These are phyloP conservation scores for Caenorhabditis uteleia DNA, from an alignment of 2,888 invertebrate genomes.

Conservation along the genomic window DNA sequence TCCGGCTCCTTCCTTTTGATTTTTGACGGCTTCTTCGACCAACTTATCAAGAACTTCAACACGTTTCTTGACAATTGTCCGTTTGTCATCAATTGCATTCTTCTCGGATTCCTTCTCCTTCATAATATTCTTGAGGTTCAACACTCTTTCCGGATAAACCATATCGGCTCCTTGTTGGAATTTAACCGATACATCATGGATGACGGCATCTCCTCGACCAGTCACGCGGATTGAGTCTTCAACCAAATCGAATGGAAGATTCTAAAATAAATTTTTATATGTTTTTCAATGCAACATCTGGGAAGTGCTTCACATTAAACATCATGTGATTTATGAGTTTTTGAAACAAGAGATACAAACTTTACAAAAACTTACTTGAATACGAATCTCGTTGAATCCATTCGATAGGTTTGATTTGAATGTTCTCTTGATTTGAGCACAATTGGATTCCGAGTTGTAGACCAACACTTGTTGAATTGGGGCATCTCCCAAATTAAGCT, in stretches of 20 bases:
- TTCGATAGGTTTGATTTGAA: conserved; percentile 12
- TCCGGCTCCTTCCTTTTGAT: conserved; percentile 12
- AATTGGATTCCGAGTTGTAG: conserved; percentile 26
- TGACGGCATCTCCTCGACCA: conserved; percentile 19
- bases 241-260: conserved; percentile 29
- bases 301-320: no score
- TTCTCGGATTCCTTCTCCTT: conserved; percentile 20
- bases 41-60: conserved; percentile 30
- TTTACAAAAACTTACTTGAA: conserved; percentile 14
- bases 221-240: conserved; percentile 25
- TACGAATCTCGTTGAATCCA: conserved; percentile 26
- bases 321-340: no score
- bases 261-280: conserved; percentile 8
- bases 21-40: conserved; percentile 15
- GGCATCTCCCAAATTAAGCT: conserved; percentile 12
- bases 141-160: conserved; percentile 20
- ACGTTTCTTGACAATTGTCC: conserved; percentile 23
- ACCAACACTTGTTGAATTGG: conserved; percentile 23
- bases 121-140: conserved; percentile 16
- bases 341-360: neutral
- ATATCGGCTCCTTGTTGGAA: conserved; percentile 26
- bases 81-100: conserved; percentile 18
- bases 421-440: conserved; percentile 26
- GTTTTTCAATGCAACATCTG: neutral
- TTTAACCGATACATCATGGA: conserved; percentile 32